Evolutionary conservation across 2,113 vertebrate genomes (phyloP).

Genomic region (Heteronetta atricapilla): DNA sequence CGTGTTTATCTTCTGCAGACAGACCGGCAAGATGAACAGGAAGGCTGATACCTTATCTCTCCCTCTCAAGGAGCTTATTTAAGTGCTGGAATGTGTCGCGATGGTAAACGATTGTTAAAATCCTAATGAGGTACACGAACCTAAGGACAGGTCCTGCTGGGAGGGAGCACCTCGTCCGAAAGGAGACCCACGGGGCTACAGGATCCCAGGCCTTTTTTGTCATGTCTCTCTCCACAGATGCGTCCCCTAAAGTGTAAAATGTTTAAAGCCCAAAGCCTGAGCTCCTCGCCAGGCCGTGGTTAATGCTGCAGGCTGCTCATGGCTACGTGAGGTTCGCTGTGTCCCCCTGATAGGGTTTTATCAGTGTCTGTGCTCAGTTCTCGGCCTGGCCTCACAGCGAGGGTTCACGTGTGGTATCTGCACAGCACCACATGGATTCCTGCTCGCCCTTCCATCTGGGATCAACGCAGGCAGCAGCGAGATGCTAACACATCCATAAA

Average conservation of each 20-base stretch:
- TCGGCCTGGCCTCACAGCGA: neutral
- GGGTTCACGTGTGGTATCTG: neutral
- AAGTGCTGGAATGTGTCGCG: constrained; percentile 56
- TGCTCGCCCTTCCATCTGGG: neutral
- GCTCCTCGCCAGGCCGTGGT: neutral
- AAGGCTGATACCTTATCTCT: constrained; percentile 65
- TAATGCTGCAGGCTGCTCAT: neutral
- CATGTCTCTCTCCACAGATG: neutral
- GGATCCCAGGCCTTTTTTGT: neutral
- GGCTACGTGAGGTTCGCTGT: fast-evolving
- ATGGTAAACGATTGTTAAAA: constrained; percentile 58
- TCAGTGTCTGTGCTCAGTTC: neutral
- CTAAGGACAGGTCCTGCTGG: neutral
- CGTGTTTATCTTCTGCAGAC: constrained; percentile 50
- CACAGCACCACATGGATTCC: neutral
- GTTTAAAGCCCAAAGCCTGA: neutral
- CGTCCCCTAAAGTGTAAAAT: neutral
- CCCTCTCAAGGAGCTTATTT: constrained; percentile 11
- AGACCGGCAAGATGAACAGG: constrained; percentile 61
- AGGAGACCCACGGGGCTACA: neutral
- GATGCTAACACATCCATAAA: constrained; percentile 33
- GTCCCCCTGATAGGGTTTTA: neutral
- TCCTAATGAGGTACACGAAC: neutral
- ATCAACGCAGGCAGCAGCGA: neutral
- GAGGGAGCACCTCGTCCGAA: neutral